Conservation (phyloP, 2,797 vertebrate genomes). For the Syndactyla subalaris region DNA sequence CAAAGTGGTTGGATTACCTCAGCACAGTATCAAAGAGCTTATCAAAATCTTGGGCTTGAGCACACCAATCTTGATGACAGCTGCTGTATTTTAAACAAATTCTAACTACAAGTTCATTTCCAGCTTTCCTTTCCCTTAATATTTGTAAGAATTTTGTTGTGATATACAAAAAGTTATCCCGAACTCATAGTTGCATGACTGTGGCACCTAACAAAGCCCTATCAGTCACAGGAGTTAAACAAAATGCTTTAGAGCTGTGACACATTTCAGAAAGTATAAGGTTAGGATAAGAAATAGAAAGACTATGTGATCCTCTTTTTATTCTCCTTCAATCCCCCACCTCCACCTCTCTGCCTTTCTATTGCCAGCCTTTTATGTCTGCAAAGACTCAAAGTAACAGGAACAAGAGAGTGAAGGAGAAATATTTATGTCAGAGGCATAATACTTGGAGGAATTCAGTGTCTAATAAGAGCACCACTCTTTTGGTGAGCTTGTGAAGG, state of each 20-base stretch:
- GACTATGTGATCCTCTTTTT: background rate
- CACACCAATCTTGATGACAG: conserved; percentile 52
- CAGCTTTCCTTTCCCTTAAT: conserved; percentile 65
- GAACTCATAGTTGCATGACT: background rate
- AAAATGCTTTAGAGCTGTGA: conserved; percentile 60
- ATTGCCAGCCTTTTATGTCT: background rate
- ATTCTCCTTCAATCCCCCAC: background rate
- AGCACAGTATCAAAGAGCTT: conserved; percentile 65
- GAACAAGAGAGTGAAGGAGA: background rate
- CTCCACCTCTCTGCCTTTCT: background rate
- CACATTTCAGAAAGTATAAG: conserved; percentile 58
- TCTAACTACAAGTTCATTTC: conserved; percentile 68
- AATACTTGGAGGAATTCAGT: conserved; percentile 28
- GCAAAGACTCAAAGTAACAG: background rate
- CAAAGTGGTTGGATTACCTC: conserved; percentile 54
- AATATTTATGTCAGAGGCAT: conserved; percentile 48
- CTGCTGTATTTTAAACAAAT: conserved; percentile 65
- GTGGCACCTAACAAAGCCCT: conserved; percentile 25
- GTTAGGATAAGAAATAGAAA: conserved; percentile 24
- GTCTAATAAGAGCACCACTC: background rate
- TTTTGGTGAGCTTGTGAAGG: background rate
- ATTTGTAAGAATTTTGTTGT: conserved; percentile 70
- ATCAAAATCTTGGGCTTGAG: background rate
- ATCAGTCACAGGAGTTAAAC: conserved; percentile 40
- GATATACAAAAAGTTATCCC: conserved; percentile 15